These are phyloP conservation scores for Nannobrachium achirus DNA, from an alignment of 2,113 vertebrate species.

Conservation along the genomic window DNA sequence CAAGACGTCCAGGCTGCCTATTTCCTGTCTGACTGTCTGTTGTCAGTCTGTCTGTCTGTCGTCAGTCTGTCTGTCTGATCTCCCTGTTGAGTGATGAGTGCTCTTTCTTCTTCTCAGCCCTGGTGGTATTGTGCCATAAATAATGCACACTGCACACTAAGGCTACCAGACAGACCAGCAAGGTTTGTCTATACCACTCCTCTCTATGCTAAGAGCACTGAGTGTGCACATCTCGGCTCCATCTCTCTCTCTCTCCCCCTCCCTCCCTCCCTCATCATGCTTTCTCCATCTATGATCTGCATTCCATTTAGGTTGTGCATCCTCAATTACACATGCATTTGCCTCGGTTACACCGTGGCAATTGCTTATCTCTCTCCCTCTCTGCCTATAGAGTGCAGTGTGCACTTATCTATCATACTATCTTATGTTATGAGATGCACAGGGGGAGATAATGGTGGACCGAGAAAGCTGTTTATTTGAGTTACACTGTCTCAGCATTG, in stretches of 20 bases:
- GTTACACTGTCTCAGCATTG: conserved; percentile 19
- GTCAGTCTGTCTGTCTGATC: conserved; percentile 21
- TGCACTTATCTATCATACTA: too few species aligned
- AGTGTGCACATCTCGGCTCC: conserved; percentile 19
- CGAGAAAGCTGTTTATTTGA: conserved; percentile 29
- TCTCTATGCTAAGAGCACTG: conserved; percentile 35
- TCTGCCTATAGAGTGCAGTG: background rate
- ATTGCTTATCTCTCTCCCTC: background rate
- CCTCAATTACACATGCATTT: conserved; percentile 17
- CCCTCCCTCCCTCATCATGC: conserved; percentile 2
- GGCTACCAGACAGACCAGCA: conserved; percentile 49
- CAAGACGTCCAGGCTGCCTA: conserved; percentile 23
- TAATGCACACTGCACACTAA: conserved; percentile 70
- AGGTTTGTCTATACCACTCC: conserved; percentile 17
- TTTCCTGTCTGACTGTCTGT: conserved; percentile 28
- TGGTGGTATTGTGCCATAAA: conserved; percentile 63
- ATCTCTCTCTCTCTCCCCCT: conserved; percentile 8
- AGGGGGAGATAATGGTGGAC: conserved; percentile 15
- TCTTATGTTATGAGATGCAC: background rate
- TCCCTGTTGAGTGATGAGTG: conserved; percentile 42
- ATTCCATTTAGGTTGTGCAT: conserved; percentile 27
- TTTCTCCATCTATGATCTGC: background rate
- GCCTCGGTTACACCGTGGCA: background rate
- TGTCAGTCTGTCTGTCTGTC: too few species aligned
- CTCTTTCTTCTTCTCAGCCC: conserved; percentile 46